Evolutionary conservation across 2,888 invertebrate species (phyloP).

Genomic region (Hypolimnas misippus): DNA sequence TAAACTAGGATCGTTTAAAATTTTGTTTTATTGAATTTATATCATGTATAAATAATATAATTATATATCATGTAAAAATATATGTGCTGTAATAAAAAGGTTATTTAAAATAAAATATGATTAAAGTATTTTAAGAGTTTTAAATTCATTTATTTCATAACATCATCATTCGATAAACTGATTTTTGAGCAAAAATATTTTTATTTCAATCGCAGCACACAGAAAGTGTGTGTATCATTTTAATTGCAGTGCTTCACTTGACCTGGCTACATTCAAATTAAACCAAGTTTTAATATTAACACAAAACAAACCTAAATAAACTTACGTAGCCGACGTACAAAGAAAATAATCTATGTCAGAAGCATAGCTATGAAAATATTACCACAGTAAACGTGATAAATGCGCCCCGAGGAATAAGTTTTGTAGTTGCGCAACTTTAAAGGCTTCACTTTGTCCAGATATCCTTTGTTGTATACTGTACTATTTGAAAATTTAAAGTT

Average conservation of each 20-base stretch:
- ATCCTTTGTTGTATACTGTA: conserved; percentile 45
- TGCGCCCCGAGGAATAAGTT: conserved; percentile 63
- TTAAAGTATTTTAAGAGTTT: too few relatives aligned
- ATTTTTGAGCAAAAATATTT: background rate
- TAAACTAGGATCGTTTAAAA: background rate
- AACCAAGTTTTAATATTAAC: conserved; percentile 39
- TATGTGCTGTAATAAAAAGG: too few relatives aligned
- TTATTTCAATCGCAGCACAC: too few relatives aligned
- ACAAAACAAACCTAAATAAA: conserved; percentile 44
- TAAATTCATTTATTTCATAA: too few relatives aligned
- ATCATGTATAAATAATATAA: too few relatives aligned
- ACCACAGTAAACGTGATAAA: conserved; percentile 72
- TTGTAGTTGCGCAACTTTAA: conserved; percentile 61
- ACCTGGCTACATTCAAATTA: conserved; percentile 32
- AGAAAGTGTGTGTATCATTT: conserved; percentile 20
- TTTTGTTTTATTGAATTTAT: background rate
- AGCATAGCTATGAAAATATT: conserved; percentile 73
- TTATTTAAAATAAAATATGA: too few relatives aligned
- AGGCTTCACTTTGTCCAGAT: conserved; percentile 53
- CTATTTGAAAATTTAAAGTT: conserved; percentile 35
- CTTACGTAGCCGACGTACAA: conserved; percentile 52
- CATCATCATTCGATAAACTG: too few relatives aligned
- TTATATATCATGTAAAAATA: too few relatives aligned
- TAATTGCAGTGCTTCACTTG: conserved; percentile 24
- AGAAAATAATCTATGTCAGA: conserved; percentile 73